Evolutionary conservation across 2,113 vertebrate genomes (phyloP).

Genomic region (Grammomys dolichurus): DNA sequence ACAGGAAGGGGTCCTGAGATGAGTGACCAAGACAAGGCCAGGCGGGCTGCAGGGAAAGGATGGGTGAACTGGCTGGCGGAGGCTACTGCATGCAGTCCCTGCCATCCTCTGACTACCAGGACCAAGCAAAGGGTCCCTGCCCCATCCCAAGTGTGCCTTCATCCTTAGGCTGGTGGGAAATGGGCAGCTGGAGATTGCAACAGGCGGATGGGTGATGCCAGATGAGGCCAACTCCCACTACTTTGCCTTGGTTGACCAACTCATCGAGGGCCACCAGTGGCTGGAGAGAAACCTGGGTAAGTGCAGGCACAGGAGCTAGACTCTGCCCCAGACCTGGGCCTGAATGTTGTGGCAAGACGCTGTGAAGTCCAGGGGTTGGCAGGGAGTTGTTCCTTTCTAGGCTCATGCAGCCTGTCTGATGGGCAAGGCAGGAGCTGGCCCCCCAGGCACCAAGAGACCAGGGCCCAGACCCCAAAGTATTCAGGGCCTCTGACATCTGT

Average conservation of each 20-base stretch:
- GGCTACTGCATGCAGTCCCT: neutral
- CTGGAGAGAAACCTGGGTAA: slow-evolving; percentile 96
- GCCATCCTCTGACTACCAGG: neutral
- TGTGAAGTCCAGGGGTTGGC: neutral
- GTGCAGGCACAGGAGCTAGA: neutral
- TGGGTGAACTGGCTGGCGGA: neutral
- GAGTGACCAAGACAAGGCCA: accelerated
- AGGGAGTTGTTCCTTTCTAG: neutral
- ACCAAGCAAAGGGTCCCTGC: neutral
- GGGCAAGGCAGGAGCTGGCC: neutral
- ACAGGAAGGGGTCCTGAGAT: too few relatives aligned
- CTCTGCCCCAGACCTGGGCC: neutral
- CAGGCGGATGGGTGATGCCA: slow-evolving; percentile 98
- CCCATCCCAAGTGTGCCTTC: neutral
- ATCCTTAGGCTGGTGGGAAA: slow-evolving; percentile 87
- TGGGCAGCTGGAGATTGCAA: slow-evolving; percentile 97
- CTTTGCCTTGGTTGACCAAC: slow-evolving; percentile 98
- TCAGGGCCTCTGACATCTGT: neutral
- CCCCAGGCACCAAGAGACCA: neutral
- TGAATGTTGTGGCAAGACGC: neutral
- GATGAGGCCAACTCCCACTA: slow-evolving; percentile 98
- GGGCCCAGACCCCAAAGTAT: neutral
- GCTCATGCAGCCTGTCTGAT: accelerated
- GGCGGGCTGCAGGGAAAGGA: too few relatives aligned
- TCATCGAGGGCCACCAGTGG: slow-evolving; percentile 99